Conservation (phyloP, 2,797 vertebrate genomes). For the Danio jaintianensis region DNA sequence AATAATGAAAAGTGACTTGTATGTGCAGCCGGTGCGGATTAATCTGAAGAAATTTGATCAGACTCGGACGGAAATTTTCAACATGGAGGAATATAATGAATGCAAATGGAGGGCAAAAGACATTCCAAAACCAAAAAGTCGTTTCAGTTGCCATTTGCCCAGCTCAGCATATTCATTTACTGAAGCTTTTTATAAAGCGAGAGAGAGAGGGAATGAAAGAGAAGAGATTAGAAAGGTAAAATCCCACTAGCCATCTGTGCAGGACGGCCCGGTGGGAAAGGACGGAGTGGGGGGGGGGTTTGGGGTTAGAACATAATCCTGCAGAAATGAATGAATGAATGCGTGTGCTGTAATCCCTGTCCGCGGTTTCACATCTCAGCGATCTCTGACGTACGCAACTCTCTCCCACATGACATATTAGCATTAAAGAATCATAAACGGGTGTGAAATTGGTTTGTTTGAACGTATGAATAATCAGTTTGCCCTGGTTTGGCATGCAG, state of each 20-base stretch:
- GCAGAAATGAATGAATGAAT: conserved; percentile 64
- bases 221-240: conserved; percentile 66
- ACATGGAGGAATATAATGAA: not conserved
- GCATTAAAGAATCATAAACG: not conserved
- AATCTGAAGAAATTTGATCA: not conserved
- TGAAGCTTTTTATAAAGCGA: conserved; percentile 67
- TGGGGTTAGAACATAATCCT: conserved; percentile 58
- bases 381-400: not conserved
- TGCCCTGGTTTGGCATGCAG: not conserved
- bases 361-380: conserved; percentile 25
- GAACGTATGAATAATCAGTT: conserved; percentile 22
- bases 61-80: conserved; percentile 11
- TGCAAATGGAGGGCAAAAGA: conserved; percentile 62
- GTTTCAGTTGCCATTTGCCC: conserved; percentile 59
- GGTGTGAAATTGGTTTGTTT: conserved; percentile 9
- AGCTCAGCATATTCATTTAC: conserved; percentile 72
- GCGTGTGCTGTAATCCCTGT: conserved; percentile 54
- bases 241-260: conserved; percentile 67
- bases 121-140: conserved; percentile 36
- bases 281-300: not conserved
- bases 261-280: conserved; percentile 44
- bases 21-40: not conserved
- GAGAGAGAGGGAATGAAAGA: conserved; percentile 45
- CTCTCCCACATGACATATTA: conserved; percentile 2
- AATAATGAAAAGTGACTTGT: not conserved